Percentiles rank a stretch among this genome's conserved stretches.
Evolutionary conservation across 2,797 vertebrate species (phyloP).

Genomic region (Octomys mimax): DNA sequence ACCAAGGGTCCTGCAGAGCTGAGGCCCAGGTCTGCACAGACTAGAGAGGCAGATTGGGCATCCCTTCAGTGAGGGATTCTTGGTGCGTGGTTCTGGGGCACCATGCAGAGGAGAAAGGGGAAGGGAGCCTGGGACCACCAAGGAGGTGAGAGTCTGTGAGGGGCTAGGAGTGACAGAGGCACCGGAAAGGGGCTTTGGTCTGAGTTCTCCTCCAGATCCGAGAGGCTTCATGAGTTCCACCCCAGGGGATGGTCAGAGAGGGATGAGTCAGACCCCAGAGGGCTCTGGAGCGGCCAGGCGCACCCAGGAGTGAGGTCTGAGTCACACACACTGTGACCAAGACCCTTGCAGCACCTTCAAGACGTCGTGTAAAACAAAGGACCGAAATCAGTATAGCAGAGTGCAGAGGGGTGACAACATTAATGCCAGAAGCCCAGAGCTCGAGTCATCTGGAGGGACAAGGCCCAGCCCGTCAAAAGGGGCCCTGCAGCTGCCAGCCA

Average conservation of each 20-base stretch:
- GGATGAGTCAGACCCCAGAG: rapidly evolving
- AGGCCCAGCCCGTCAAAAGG: rapidly evolving
- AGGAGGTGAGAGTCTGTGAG: rapidly evolving
- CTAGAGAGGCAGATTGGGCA: too few species aligned
- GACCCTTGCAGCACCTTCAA: neutral
- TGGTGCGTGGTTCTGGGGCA: too few species aligned
- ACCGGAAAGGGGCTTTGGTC: neutral
- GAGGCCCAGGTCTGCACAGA: neutral
- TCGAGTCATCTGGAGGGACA: neutral
- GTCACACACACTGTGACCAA: neutral
- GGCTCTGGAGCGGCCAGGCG: rapidly evolving
- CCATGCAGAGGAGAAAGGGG: too few species aligned
- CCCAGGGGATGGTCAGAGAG: neutral
- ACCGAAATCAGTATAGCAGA: rapidly evolving
- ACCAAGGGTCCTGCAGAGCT: rapidly evolving
- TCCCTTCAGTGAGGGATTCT: neutral
- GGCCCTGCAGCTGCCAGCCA: neutral
- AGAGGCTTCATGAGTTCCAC: neutral
- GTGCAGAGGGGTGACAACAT: neutral
- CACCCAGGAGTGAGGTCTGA: rapidly evolving
- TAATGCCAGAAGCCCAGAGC: neutral
- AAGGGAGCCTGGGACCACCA: too few species aligned
- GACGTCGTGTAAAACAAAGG: neutral
- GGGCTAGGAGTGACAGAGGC: rapidly evolving
- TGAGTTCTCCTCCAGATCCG: neutral